Percentiles rank a stretch among this genome's conserved stretches.
Conservation (phyloP, 2,113 vertebrate species). For the Megaleporinus macrocephalus region DNA sequence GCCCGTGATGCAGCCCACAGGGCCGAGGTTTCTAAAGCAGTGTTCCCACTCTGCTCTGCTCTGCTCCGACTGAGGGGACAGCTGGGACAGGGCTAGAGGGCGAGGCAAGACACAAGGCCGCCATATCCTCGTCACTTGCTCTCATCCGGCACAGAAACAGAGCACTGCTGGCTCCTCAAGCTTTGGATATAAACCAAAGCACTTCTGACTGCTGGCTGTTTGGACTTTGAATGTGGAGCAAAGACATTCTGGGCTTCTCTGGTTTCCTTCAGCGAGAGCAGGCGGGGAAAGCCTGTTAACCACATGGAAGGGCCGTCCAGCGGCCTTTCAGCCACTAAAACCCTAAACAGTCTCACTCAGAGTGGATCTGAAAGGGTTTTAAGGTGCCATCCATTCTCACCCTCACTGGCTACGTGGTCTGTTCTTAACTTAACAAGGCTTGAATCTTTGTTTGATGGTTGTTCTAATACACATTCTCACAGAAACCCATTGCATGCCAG, state of each 20-base stretch:
- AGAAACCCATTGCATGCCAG: too few species aligned
- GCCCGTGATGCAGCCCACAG: slow-evolving; percentile 32
- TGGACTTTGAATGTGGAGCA: neutral
- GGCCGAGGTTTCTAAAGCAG: slow-evolving; percentile 5
- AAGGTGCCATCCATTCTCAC: neutral
- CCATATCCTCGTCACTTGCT: neutral
- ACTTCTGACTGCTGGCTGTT: neutral
- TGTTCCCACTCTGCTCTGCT: slow-evolving; percentile 50
- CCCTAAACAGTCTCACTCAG: too few species aligned
- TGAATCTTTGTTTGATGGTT: neutral
- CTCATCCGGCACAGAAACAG: neutral
- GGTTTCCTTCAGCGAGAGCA: slow-evolving; percentile 1
- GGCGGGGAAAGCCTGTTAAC: neutral
- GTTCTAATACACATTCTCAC: neutral
- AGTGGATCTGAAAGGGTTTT: neutral
- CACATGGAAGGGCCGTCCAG: slow-evolving; percentile 1
- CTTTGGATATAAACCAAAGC: neutral
- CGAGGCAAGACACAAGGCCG: neutral
- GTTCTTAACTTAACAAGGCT: neutral
- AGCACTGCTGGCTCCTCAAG: neutral
- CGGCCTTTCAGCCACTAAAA: neutral
- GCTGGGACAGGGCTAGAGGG: neutral
- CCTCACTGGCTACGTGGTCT: neutral
- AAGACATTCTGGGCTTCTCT: slow-evolving; percentile 3
- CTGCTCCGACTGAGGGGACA: neutral